These are phyloP conservation scores for Okapia johnstoni DNA, from an alignment of 2,113 vertebrate genomes.

Conservation along the genomic window DNA sequence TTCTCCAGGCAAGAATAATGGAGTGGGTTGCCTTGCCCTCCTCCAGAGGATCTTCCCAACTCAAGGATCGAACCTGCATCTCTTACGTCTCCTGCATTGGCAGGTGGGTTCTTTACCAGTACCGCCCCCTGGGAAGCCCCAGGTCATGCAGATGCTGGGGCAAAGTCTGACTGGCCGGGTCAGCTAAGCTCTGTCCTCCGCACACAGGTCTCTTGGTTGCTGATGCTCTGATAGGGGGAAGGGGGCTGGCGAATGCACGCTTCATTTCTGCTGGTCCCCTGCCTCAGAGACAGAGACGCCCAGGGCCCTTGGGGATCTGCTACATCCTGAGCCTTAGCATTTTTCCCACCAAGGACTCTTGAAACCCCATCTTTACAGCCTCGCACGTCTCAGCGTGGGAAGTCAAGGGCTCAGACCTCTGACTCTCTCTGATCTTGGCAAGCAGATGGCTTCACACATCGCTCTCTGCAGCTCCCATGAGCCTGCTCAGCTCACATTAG, in stretches of 20 bases:
- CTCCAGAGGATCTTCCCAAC: background rate
- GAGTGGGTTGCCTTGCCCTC: background rate
- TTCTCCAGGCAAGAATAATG: background rate
- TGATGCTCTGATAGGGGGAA: background rate
- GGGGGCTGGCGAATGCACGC: background rate
- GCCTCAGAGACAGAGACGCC: background rate
- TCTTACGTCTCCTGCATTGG: background rate
- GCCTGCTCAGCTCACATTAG: background rate
- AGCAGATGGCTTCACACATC: background rate
- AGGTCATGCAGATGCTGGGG: background rate
- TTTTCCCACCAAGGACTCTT: background rate
- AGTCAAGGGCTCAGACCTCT: background rate
- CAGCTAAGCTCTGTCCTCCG: background rate
- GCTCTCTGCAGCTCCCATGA: accelerated
- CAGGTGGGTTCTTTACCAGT: background rate
- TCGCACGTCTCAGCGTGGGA: accelerated
- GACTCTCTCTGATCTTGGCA: background rate
- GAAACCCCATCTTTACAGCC: background rate
- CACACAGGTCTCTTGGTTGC: background rate
- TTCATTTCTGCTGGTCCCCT: background rate
- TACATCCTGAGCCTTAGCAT: background rate
- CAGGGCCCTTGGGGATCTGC: background rate
- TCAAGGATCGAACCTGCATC: background rate
- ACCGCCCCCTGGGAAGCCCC: accelerated
- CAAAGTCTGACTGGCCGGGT: accelerated